Percentiles rank a stretch among this genome's conserved stretches.
Conservation (phyloP, 2,888 invertebrate species). For the Erebia ligea region DNA sequence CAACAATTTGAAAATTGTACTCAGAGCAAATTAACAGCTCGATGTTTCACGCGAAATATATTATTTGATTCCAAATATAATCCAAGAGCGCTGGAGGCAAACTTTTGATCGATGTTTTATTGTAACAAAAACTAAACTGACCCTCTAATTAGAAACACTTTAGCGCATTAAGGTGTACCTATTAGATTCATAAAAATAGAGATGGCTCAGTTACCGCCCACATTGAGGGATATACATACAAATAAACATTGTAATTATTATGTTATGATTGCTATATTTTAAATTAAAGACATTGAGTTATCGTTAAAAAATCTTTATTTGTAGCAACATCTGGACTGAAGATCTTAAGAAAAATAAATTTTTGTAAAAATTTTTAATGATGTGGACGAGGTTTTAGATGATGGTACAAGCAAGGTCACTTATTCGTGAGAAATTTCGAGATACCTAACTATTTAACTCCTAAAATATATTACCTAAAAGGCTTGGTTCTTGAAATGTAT, state of each 20-base stretch:
- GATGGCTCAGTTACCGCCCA: slow-evolving; percentile 7
- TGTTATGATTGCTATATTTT: slow-evolving; percentile 9
- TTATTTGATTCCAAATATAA: slow-evolving; percentile 7
- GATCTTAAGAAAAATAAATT: too few relatives aligned
- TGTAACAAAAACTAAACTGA: background rate
- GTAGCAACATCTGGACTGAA: too few relatives aligned
- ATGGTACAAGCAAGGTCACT: too few relatives aligned
- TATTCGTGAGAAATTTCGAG: background rate
- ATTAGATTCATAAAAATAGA: slow-evolving; percentile 8
- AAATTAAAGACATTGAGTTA: background rate
- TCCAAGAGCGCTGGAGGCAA: slow-evolving; percentile 3
- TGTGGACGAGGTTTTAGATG: too few relatives aligned
- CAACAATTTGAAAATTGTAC: background rate
- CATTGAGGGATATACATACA: background rate
- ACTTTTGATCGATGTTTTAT: slow-evolving; percentile 4
- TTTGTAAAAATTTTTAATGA: too few relatives aligned
- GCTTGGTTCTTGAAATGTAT: background rate
- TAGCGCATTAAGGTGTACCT: slow-evolving; percentile 14
- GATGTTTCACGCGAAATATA: background rate
- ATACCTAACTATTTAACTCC: background rate
- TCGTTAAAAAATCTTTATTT: background rate
- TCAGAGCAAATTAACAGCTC: background rate
- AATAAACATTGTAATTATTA: slow-evolving; percentile 9
- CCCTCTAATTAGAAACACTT: slow-evolving; percentile 17
- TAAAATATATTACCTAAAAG: background rate